Evolutionary conservation across 1,140 invertebrate species (phyloP).

Genomic region (Pogonognathellus flavescens): DNA sequence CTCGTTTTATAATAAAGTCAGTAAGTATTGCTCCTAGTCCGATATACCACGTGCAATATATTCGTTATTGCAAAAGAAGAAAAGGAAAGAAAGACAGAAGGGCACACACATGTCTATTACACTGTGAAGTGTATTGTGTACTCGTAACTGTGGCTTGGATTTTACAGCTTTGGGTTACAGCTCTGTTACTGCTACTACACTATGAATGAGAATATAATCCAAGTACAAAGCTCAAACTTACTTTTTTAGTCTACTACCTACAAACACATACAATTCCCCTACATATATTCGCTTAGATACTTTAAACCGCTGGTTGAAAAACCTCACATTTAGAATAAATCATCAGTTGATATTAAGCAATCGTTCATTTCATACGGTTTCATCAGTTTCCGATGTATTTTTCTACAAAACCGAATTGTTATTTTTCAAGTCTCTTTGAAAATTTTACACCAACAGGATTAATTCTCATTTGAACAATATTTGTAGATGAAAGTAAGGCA

Average conservation of each 20-base stretch:
- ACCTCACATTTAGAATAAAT: neutral
- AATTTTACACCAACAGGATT: too few species aligned
- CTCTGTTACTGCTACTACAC: neutral
- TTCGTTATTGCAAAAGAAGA: neutral
- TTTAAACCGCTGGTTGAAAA: neutral
- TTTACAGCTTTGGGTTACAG: constrained; percentile 3
- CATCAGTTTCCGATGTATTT: too few species aligned
- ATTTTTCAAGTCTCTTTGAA: too few species aligned
- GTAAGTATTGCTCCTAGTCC: neutral
- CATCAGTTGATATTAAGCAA: too few species aligned
- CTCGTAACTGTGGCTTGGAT: constrained; percentile 1
- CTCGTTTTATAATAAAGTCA: constrained; percentile 16
- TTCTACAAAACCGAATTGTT: too few species aligned
- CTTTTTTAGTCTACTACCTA: neutral
- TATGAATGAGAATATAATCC: constrained; percentile 20
- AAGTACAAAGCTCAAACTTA: neutral
- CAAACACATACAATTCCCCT: neutral
- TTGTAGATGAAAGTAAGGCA: too few species aligned
- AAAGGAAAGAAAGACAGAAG: constrained; percentile 12
- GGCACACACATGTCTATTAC: neutral
- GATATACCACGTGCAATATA: too few species aligned
- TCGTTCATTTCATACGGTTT: too few species aligned
- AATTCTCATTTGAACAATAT: too few species aligned
- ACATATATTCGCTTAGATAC: neutral
- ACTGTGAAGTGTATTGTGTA: neutral